These are phyloP conservation scores for Acanthornis magna DNA, from an alignment of 2,797 vertebrate species.

Conservation along the genomic window DNA sequence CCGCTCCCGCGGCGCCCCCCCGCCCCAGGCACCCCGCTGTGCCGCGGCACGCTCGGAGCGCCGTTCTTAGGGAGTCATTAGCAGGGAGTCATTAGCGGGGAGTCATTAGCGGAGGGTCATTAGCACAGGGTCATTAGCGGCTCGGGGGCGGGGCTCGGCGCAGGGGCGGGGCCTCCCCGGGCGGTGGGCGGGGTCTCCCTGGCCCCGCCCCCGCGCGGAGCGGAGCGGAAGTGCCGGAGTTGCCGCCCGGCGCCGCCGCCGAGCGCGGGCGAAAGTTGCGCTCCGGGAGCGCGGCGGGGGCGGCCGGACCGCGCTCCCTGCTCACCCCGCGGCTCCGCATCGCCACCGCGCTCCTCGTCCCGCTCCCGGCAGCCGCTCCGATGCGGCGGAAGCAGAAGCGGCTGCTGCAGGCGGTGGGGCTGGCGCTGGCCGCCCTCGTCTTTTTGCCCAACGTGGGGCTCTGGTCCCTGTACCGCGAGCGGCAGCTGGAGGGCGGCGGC, in stretches of 20 bases:
- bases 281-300: conserved; percentile 26
- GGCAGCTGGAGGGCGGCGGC: conserved; percentile 72
- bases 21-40: neutral
- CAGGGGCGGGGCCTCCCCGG: neutral
- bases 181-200: rapidly evolving
- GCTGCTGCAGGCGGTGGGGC: conserved; percentile 87
- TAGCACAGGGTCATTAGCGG: neutral
- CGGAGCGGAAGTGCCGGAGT: conserved; percentile 67
- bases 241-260: conserved; percentile 56
- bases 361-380: conserved; percentile 49
- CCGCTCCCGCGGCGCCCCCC: neutral
- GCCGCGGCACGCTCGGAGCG: neutral
- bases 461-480: conserved; percentile 90
- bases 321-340: neutral
- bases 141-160: neutral
- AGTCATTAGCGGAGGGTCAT: neutral
- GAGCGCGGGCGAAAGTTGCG: conserved; percentile 48
- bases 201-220: neutral
- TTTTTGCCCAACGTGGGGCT: conserved; percentile 92
- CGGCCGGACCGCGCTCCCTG: neutral
- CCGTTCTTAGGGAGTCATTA: neutral
- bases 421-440: conserved; percentile 86
- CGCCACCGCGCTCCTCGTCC: neutral
- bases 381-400: conserved; percentile 94
- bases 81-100: neutral